Conservation (phyloP, 2,888 invertebrate species). For the Iselma pallidipennis region DNA sequence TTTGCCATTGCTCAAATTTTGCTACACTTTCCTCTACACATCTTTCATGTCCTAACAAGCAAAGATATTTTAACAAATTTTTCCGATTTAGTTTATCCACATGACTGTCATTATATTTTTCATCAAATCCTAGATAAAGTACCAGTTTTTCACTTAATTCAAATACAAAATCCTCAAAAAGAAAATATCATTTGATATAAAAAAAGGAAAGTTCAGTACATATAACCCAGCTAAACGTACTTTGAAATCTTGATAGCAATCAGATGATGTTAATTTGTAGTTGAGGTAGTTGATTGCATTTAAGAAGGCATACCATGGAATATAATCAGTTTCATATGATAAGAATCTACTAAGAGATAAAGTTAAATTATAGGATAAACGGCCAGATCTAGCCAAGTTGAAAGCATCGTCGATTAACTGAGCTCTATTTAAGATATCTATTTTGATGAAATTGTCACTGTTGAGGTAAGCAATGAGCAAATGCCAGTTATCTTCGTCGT, state of each 20-base stretch:
- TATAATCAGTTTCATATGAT: constrained; percentile 62
- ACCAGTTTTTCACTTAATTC: constrained; percentile 5
- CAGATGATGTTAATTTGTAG: not conserved
- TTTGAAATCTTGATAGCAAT: not conserved
- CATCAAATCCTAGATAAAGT: constrained; percentile 51
- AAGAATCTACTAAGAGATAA: constrained; percentile 65
- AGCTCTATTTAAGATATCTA: too few species aligned
- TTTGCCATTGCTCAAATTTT: too few species aligned
- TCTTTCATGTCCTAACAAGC: constrained; percentile 57
- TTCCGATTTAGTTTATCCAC: constrained; percentile 61
- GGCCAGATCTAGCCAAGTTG: constrained; percentile 63
- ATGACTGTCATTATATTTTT: constrained; percentile 67
- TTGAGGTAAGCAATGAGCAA: too few species aligned
- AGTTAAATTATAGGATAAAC: constrained; percentile 59
- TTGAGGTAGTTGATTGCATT: constrained; percentile 29
- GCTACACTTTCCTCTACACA: too few species aligned
- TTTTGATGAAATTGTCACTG: too few species aligned
- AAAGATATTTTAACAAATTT: constrained; percentile 50
- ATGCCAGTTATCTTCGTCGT: too few species aligned
- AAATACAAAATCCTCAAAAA: constrained; percentile 15
- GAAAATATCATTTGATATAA: too few species aligned
- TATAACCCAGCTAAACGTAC: too few species aligned
- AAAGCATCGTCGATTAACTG: constrained; percentile 75
- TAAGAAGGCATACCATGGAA: constrained; percentile 64
- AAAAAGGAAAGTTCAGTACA: too few species aligned